Percentiles rank a stretch among this genome's conserved stretches.
Evolutionary conservation across 2,113 vertebrate species (phyloP).

Genomic region (Gobio gobio): DNA sequence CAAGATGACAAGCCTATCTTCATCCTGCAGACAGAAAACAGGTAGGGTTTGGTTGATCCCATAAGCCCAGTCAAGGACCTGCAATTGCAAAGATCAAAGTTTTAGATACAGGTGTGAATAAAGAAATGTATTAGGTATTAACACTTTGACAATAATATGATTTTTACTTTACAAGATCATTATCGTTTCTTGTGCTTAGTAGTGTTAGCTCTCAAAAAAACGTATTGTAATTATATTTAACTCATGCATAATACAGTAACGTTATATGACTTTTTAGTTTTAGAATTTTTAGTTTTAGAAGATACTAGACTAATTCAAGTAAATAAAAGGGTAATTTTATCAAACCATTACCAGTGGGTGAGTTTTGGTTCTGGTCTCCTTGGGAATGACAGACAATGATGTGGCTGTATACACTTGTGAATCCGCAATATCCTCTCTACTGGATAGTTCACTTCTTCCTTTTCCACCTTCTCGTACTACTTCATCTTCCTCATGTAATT

Average conservation of each 20-base stretch:
- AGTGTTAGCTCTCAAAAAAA: background rate
- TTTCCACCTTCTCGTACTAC: background rate
- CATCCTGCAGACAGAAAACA: conserved; percentile 81
- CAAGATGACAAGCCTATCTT: conserved; percentile 77
- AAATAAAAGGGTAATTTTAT: too few species aligned
- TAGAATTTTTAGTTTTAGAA: background rate
- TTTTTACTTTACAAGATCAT: background rate
- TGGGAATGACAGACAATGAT: conserved; percentile 69
- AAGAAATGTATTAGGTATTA: background rate
- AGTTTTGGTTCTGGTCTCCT: conserved; percentile 31
- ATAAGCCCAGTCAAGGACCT: conserved; percentile 84
- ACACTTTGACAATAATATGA: background rate
- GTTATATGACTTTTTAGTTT: background rate
- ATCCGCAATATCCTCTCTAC: background rate
- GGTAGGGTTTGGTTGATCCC: conserved; percentile 85
- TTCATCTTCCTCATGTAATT: background rate
- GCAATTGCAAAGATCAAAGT: conserved; percentile 42
- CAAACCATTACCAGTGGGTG: conserved; percentile 80
- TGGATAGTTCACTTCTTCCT: background rate
- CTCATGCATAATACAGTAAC: background rate
- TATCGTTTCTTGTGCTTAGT: background rate
- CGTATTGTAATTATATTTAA: background rate
- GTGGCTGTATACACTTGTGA: conserved; percentile 77
- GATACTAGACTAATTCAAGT: background rate
- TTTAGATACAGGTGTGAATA: background rate